phyloP scores from a whole-genome alignment of 2,888 invertebrate species.

The Caenorhabditis sp. region DNA sequence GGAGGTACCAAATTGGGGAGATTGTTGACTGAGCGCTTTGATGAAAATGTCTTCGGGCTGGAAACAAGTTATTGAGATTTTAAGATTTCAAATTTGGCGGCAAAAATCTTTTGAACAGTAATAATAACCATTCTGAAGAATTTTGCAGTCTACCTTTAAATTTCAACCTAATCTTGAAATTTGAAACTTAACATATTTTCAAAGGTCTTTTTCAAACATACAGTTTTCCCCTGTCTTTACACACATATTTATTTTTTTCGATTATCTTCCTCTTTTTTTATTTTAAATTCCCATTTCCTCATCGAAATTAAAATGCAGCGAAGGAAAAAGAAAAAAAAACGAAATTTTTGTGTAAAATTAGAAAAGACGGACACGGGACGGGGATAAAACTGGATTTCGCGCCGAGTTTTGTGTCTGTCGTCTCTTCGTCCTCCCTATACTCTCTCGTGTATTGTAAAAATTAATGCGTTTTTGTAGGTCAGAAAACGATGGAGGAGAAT shows the following conservation, averaged over 20 bases:
- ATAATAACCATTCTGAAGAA: too few species aligned
- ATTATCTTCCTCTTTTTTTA: neutral
- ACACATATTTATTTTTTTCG: too few species aligned
- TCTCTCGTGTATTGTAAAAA: constrained; percentile 27
- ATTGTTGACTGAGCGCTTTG: constrained; percentile 33
- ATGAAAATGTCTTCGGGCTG: constrained; percentile 39
- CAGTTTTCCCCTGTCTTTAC: too few species aligned
- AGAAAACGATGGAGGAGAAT: neutral
- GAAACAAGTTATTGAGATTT: constrained; percentile 5
- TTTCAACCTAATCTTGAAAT: too few species aligned
- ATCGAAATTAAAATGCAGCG: neutral
- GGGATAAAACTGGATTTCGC: constrained; percentile 18
- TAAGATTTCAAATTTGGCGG: too few species aligned
- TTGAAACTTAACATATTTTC: too few species aligned
- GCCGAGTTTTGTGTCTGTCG: constrained; percentile 3
- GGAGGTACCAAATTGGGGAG: constrained; percentile 3
- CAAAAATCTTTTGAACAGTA: too few species aligned
- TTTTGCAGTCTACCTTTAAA: too few species aligned
- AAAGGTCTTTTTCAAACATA: too few species aligned
- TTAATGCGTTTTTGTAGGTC: constrained; percentile 29
- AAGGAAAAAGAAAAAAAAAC: neutral
- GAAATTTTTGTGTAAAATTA: constrained; percentile 8
- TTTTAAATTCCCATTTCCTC: neutral
- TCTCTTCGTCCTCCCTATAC: constrained; percentile 4
- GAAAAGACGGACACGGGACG: neutral